Conservation (phyloP, 2,113 vertebrate genomes). For the Pan paniscus region DNA sequence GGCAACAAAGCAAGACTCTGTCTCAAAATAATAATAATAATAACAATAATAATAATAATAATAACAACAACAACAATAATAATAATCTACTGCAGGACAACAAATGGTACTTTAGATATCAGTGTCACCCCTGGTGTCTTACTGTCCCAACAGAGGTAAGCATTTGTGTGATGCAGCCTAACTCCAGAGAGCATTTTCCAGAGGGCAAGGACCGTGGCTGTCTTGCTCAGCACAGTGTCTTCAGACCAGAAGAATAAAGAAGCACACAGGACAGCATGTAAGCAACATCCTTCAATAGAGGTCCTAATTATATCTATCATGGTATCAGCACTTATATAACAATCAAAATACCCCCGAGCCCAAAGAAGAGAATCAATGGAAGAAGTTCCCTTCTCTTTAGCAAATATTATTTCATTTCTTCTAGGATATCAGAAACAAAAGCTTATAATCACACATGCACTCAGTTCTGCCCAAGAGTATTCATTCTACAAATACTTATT, state of each 20-base stretch:
- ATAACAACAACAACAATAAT: too few relatives aligned
- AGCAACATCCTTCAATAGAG: background rate
- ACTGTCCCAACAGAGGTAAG: background rate
- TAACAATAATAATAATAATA: too few relatives aligned
- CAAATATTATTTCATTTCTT: constrained; percentile 13
- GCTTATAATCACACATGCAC: background rate
- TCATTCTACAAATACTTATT: background rate
- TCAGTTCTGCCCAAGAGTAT: background rate
- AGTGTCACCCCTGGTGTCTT: too few relatives aligned
- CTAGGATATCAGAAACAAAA: constrained; percentile 1
- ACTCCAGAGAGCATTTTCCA: background rate
- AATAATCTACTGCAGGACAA: background rate
- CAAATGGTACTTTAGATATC: background rate
- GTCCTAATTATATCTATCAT: background rate
- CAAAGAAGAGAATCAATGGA: background rate
- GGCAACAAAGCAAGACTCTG: too few relatives aligned
- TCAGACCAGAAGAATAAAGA: background rate
- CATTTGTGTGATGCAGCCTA: background rate
- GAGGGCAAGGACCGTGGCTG: background rate
- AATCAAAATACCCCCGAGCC: background rate
- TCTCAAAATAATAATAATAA: too few relatives aligned
- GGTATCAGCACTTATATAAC: background rate
- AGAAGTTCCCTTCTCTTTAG: background rate
- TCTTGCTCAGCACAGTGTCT: background rate
- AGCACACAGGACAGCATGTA: background rate